Evolutionary conservation across 2,113 vertebrate species (phyloP).

Genomic region (Zingel zingel): DNA sequence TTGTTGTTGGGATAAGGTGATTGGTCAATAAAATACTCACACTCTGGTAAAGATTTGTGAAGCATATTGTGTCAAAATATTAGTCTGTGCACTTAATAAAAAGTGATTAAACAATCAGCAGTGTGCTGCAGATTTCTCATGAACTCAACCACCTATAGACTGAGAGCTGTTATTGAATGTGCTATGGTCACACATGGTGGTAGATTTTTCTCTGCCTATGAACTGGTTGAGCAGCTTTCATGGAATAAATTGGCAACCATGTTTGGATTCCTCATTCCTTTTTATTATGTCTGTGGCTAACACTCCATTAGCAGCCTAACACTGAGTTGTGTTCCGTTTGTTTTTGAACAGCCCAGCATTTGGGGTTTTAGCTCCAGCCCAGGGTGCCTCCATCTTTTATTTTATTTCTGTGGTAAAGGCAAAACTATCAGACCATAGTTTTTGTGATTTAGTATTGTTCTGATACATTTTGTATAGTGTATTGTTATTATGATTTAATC

Average conservation of each 20-base stretch:
- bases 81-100: neutral
- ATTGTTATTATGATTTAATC: too few relatives aligned
- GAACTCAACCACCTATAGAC: neutral
- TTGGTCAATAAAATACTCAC: neutral
- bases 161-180: constrained; percentile 11
- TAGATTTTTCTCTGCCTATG: neutral
- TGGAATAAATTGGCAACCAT: constrained; percentile 25
- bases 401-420: neutral
- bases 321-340: neutral
- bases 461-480: too few relatives aligned
- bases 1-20: constrained; percentile 4
- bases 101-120: constrained; percentile 3
- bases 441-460: neutral
- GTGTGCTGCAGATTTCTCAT: neutral
- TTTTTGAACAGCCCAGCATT: neutral
- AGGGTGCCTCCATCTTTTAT: neutral
- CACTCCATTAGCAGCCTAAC: constrained; percentile 37
- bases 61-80: constrained; percentile 10
- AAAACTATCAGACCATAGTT: neutral
- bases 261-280: constrained; percentile 17
- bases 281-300: constrained; percentile 27
- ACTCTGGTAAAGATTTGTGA: neutral
- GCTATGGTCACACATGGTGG: neutral
- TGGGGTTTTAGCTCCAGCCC: neutral
- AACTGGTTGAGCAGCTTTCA: constrained; percentile 15